phyloP scores from a whole-genome alignment of 2,113 vertebrate species.

The Carassius auratus region DNA sequence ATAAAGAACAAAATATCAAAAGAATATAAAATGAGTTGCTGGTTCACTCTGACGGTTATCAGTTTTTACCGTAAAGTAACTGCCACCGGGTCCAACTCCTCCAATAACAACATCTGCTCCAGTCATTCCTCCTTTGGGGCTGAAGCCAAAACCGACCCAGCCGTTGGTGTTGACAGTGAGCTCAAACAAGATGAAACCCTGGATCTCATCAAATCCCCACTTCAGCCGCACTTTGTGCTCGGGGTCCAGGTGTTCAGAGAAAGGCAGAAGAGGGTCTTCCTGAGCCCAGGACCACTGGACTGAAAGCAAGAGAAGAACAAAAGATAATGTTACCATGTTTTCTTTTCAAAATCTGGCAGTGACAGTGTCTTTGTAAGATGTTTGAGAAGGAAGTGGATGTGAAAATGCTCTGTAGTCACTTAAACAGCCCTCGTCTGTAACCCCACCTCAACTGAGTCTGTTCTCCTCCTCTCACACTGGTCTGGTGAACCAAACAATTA shows the following conservation, averaged over 20 bases:
- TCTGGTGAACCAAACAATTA: background rate
- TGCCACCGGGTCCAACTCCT: constrained; percentile 66
- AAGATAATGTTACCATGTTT: constrained; percentile 59
- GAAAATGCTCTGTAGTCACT: background rate
- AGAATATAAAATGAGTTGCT: background rate
- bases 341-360: constrained; percentile 3
- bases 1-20: no score
- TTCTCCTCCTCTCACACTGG: background rate
- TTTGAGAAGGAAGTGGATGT: background rate
- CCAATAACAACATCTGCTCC: constrained; percentile 78
- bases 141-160: constrained; percentile 81
- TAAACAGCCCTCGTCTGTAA: background rate
- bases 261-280: background rate
- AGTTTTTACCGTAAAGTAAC: constrained; percentile 76
- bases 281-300: background rate
- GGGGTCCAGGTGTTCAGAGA: constrained; percentile 74
- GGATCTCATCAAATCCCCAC: constrained; percentile 74
- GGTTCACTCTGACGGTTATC: background rate
- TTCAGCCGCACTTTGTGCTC: constrained; percentile 60
- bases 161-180: constrained; percentile 73
- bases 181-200: constrained; percentile 74
- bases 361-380: background rate
- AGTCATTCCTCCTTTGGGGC: constrained; percentile 64
- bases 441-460: background rate
- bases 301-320: constrained; percentile 57